These are phyloP conservation scores for Chaetura pelagica DNA, from an alignment of 2,113 vertebrate species.

Conservation along the genomic window DNA sequence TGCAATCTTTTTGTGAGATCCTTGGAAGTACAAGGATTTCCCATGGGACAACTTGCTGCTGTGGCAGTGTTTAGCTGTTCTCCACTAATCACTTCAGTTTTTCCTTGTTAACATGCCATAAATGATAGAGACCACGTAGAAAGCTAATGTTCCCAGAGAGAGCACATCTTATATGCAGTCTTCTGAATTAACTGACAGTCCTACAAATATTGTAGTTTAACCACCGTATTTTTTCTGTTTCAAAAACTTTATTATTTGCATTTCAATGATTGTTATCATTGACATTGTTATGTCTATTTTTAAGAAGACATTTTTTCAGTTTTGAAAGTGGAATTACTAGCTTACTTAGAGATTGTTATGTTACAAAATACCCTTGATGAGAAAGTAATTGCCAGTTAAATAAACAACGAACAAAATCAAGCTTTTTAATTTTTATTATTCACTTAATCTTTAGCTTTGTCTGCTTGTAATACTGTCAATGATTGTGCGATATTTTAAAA, in stretches of 20 bases:
- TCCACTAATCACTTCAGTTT: background rate
- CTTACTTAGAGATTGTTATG: background rate
- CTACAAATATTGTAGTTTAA: background rate
- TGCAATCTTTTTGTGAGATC: background rate
- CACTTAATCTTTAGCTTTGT: background rate
- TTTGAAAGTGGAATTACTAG: background rate
- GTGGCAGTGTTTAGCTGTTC: background rate
- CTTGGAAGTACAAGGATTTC: background rate
- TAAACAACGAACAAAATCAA: background rate
- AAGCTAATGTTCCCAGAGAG: background rate
- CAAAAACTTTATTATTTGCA: background rate
- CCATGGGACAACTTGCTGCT: background rate
- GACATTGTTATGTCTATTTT: background rate
- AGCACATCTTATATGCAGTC: background rate
- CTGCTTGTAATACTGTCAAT: background rate
- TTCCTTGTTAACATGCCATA: background rate
- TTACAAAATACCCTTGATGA: background rate
- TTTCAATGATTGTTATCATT: background rate
- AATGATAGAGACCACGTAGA: fast-evolving
- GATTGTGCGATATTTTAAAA: constrained; percentile 35
- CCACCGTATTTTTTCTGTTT: background rate
- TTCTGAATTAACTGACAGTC: background rate
- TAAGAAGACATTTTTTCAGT: background rate
- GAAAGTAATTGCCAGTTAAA: background rate
- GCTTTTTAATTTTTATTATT: background rate